Conservation (phyloP, 92 coral and sea anemone species). For the Chrysogorgia sp. region DNA sequence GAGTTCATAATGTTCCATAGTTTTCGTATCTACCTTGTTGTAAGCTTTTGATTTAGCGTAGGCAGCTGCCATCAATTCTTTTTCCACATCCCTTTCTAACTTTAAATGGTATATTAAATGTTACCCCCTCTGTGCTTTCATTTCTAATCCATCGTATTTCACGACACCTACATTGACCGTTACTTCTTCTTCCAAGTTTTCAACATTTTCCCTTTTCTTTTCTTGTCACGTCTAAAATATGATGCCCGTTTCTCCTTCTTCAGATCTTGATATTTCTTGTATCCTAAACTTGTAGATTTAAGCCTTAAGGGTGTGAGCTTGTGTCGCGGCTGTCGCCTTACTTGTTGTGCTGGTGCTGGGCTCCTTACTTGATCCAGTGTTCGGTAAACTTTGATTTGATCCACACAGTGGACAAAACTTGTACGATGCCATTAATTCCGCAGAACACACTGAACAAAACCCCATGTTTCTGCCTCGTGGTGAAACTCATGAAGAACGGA, state of each 20-base stretch:
- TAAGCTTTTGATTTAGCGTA: background rate
- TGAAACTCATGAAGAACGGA: too few relatives aligned
- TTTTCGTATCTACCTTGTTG: background rate
- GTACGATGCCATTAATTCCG: too few relatives aligned
- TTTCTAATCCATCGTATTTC: background rate
- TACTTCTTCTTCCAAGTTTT: background rate
- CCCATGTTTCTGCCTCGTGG: too few relatives aligned
- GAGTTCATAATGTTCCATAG: background rate
- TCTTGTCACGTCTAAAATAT: conserved; percentile 7
- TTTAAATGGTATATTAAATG: background rate
- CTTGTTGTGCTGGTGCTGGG: too few relatives aligned
- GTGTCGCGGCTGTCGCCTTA: too few relatives aligned
- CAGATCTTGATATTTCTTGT: too few relatives aligned
- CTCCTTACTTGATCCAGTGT: too few relatives aligned
- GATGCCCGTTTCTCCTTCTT: conserved; percentile 5
- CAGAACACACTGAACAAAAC: too few relatives aligned
- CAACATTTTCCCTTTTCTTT: background rate
- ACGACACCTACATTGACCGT: conserved; percentile 2
- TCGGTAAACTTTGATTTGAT: too few relatives aligned
- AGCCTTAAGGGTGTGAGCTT: too few relatives aligned
- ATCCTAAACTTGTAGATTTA: too few relatives aligned
- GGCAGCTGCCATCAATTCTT: background rate
- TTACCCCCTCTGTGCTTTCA: background rate
- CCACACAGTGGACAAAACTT: too few relatives aligned
- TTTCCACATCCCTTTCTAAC: background rate